These are phyloP conservation scores for Neelides folsomi DNA, from an alignment of 2,888 invertebrate genomes.

Conservation along the genomic window DNA sequence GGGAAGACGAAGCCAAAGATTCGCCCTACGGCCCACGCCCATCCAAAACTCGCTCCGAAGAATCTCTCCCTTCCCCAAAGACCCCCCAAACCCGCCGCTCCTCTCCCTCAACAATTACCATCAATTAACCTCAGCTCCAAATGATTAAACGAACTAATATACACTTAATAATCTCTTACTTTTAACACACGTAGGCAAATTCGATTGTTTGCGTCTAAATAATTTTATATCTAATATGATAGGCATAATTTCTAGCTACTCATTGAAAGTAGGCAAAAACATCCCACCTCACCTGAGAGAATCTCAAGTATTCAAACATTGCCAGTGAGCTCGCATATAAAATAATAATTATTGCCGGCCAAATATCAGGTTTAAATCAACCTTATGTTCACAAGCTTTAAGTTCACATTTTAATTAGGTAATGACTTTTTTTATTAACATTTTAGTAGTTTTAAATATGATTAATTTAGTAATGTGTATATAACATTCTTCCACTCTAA, in stretches of 20 bases:
- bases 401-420: too few relatives aligned
- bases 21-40: constrained; percentile 30
- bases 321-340: constrained; percentile 15
- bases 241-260: too few relatives aligned
- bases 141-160: constrained; percentile 2
- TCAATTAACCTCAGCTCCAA: constrained; percentile 2
- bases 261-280: background rate
- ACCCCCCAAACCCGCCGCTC: constrained; percentile 16
- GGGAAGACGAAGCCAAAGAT: constrained; percentile 18
- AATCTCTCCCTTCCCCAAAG: constrained; percentile 15
- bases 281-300: constrained; percentile 20
- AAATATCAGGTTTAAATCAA: too few relatives aligned
- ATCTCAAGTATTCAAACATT: constrained; percentile 25
- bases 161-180: background rate
- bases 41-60: constrained; percentile 18
- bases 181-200: too few relatives aligned
- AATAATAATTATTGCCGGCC: too few relatives aligned
- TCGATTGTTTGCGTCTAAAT: too few relatives aligned
- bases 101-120: constrained; percentile 5
- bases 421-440: too few relatives aligned
- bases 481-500: too few relatives aligned
- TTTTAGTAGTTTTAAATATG: too few relatives aligned
- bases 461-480: too few relatives aligned
- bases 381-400: too few relatives aligned
- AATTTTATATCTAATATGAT: too few relatives aligned